Conservation (phyloP, 2,888 invertebrate genomes). For the Leptinotarsa rubiginosa region DNA sequence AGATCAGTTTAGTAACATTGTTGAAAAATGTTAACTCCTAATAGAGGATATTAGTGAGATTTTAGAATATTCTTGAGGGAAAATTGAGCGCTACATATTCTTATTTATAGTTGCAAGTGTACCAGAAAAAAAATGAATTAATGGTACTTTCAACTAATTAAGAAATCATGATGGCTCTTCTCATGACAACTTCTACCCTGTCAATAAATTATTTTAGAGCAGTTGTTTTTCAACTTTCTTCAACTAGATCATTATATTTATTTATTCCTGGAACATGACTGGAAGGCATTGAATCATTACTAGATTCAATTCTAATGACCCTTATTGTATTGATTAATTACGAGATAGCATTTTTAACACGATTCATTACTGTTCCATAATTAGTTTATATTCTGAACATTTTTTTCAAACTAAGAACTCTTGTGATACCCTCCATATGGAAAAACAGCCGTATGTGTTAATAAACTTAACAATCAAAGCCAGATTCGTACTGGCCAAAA, state of each 20-base stretch:
- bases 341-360: neutral
- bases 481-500: neutral
- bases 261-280: neutral
- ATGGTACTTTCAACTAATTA: too few species aligned
- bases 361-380: neutral
- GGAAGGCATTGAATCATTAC: neutral
- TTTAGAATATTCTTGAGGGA: too few species aligned
- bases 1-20: too few species aligned
- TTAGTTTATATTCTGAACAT: neutral
- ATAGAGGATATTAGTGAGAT: too few species aligned
- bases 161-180: too few species aligned
- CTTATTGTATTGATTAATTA: neutral
- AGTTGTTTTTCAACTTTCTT: too few species aligned
- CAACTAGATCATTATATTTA: neutral
- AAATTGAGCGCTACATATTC: too few species aligned
- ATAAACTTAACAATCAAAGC: neutral
- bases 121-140: too few species aligned
- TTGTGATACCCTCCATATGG: neutral
- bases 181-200: too few species aligned
- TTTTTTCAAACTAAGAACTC: neutral
- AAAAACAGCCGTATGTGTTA: slow-evolving; percentile 9
- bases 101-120: too few species aligned
- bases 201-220: too few species aligned
- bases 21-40: too few species aligned
- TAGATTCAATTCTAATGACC: neutral